phyloP scores from a whole-genome alignment of 2,113 vertebrate genomes.

The Pollimyrus isidori region DNA sequence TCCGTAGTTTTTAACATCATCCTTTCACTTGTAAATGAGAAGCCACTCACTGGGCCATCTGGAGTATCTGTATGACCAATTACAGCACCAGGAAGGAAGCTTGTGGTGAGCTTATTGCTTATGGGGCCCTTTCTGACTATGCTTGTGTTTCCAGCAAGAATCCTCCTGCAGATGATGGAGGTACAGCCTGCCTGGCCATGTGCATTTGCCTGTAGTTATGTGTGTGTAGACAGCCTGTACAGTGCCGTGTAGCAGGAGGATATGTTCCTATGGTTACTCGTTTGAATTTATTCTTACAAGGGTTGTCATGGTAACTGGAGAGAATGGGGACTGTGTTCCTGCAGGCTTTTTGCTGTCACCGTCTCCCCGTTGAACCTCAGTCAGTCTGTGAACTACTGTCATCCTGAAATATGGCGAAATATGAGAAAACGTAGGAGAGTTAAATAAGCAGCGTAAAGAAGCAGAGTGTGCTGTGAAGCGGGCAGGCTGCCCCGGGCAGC shows the following conservation, averaged over 20 bases:
- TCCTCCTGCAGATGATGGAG: background rate
- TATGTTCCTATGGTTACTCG: background rate
- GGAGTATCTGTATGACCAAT: background rate
- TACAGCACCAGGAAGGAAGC: background rate
- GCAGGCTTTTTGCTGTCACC: background rate
- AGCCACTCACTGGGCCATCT: background rate
- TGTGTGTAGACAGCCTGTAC: background rate
- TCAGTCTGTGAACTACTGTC: background rate
- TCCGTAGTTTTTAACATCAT: background rate
- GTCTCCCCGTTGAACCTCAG: background rate
- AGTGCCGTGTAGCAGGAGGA: background rate
- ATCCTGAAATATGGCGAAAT: background rate
- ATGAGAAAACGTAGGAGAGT: background rate
- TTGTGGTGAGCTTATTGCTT: background rate
- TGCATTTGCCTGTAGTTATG: background rate
- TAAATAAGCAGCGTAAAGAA: background rate
- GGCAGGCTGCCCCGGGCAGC: background rate
- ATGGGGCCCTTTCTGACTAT: background rate
- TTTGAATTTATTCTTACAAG: background rate
- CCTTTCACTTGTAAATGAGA: slow-evolving; percentile 3
- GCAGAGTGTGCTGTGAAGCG: background rate
- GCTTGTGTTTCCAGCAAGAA: background rate
- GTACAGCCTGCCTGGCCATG: background rate
- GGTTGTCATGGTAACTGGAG: background rate
- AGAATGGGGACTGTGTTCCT: background rate